Evolutionary conservation across 2,888 invertebrate species (phyloP).

Genomic region (Punctoribates punctum): DNA sequence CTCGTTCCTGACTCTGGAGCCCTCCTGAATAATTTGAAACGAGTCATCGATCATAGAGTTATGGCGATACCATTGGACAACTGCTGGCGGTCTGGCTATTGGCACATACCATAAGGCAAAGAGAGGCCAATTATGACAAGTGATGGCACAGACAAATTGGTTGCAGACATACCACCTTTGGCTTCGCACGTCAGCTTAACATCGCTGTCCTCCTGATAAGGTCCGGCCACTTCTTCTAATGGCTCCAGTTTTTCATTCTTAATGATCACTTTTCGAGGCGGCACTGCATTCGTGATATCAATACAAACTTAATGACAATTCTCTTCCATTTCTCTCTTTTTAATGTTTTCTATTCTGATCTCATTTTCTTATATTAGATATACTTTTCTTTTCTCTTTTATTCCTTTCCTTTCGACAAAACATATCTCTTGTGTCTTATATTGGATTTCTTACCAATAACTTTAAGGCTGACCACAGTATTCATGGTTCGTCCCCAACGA

Average conservation of each 20-base stretch:
- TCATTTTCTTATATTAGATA: not conserved
- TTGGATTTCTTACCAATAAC: slow-evolving; percentile 30
- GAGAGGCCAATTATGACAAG: slow-evolving; percentile 12
- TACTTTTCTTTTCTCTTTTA: too few species aligned
- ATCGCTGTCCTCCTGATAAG: slow-evolving; percentile 36
- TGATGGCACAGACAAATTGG: not conserved
- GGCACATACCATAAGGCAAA: not conserved
- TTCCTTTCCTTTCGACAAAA: not conserved
- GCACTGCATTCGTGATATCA: slow-evolving; percentile 26
- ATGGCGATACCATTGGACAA: slow-evolving; percentile 37
- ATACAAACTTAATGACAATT: not conserved
- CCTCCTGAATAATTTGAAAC: slow-evolving; percentile 33
- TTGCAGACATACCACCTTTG: slow-evolving; percentile 33
- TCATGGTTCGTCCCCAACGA: slow-evolving; percentile 37
- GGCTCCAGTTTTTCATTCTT: slow-evolving; percentile 23
- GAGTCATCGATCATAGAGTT: slow-evolving; percentile 36
- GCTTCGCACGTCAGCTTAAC: slow-evolving; percentile 39
- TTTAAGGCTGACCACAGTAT: slow-evolving; percentile 18
- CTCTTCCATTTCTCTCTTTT: not conserved
- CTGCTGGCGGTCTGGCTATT: slow-evolving; percentile 40
- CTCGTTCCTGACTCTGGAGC: slow-evolving; percentile 36
- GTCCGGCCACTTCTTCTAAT: slow-evolving; percentile 18
- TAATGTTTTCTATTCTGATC: not conserved
- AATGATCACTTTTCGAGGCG: slow-evolving; percentile 40
- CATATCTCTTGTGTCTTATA: not conserved